phyloP scores from a whole-genome alignment of 2,888 invertebrate species.

The Chesias legatella region DNA sequence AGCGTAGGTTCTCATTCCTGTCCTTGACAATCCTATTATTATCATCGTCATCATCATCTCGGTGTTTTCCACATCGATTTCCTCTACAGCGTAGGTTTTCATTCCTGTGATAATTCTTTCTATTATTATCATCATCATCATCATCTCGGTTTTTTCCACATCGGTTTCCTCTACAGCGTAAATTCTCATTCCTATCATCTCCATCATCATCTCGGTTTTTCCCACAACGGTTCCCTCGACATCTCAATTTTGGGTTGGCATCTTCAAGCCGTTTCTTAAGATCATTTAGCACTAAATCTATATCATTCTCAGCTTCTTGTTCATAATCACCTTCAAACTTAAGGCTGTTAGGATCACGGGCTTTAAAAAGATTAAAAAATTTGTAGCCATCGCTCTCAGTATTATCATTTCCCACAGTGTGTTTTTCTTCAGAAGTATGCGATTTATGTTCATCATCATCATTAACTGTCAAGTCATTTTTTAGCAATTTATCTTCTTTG shows the following conservation, averaged over 20 bases:
- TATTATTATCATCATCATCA: slow-evolving; percentile 2
- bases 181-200: not conserved
- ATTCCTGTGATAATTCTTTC: not conserved
- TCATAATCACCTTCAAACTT: slow-evolving; percentile 5
- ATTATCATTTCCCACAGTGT: no score
- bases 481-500: no score
- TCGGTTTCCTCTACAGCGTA: no score
- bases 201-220: slow-evolving; percentile 7
- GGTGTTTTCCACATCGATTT: not conserved
- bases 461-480: no score
- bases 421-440: no score
- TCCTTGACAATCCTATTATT: no score
- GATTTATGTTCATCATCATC: no score
- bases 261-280: slow-evolving; percentile 20
- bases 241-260: not conserved
- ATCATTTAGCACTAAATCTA: slow-evolving; percentile 29
- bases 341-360: not conserved
- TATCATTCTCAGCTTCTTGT: slow-evolving; percentile 22
- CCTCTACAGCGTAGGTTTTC: slow-evolving; percentile 14
- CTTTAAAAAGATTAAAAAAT: no score
- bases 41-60: slow-evolving; percentile 4
- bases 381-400: no score
- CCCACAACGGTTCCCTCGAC: slow-evolving; percentile 1
- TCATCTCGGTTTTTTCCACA: not conserved
- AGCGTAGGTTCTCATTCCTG: slow-evolving; percentile 5